Conservation (phyloP, 2,888 invertebrate species). For the Smittia sp. region DNA sequence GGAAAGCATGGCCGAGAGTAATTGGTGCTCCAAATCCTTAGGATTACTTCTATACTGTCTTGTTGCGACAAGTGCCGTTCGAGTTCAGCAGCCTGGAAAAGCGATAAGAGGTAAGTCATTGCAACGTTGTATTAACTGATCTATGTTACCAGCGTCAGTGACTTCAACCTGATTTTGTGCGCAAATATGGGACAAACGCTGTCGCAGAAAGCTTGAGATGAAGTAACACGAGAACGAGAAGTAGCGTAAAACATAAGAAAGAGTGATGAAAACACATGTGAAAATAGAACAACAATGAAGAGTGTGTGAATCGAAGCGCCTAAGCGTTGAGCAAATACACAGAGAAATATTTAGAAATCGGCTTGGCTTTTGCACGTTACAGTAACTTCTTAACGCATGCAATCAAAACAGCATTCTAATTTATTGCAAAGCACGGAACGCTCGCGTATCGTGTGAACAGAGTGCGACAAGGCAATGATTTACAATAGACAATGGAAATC, state of each 20-base stretch:
- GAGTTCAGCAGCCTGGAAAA: conserved; percentile 21
- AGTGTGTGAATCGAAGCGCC: conserved; percentile 2
- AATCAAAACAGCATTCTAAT: neutral
- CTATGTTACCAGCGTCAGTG: neutral
- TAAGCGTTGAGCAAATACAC: neutral
- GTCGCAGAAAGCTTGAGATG: neutral
- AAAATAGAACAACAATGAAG: neutral
- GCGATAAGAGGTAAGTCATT: conserved; percentile 11
- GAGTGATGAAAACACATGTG: conserved; percentile 10
- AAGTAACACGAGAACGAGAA: neutral
- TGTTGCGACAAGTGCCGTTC: neutral
- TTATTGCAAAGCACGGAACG: no score
- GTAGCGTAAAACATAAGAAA: neutral
- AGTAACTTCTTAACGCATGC: neutral
- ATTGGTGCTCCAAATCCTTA: conserved; percentile 11
- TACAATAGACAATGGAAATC: no score
- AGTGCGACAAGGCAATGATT: no score
- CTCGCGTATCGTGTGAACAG: no score
- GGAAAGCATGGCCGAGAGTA: neutral
- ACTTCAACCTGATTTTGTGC: neutral
- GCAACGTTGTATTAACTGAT: neutral
- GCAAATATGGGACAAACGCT: neutral
- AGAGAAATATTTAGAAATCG: conserved; percentile 2
- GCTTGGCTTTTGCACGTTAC: neutral
- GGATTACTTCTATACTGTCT: conserved; percentile 26